A percentile compares a stretch with the other conserved stretches of the same genome.
These are phyloP conservation scores for Botrylloides violaceus DNA, from an alignment of 23 tunicate genomes.

Conservation along the genomic window DNA sequence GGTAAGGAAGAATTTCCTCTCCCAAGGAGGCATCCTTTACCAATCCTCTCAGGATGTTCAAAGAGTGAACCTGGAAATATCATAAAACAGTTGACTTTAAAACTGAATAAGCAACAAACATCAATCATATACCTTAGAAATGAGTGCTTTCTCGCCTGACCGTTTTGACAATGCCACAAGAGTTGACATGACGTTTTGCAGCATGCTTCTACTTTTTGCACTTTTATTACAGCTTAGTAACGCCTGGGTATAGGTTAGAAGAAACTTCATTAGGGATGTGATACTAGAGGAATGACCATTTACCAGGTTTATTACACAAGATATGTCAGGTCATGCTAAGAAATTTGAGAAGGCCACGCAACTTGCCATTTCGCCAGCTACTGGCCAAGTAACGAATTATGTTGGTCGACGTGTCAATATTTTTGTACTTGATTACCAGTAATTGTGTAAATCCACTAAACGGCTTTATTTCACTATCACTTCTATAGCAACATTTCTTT, in stretches of 20 bases:
- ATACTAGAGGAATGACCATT: too few species aligned
- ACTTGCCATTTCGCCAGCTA: too few species aligned
- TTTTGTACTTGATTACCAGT: too few species aligned
- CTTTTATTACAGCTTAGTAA: conserved; percentile 52
- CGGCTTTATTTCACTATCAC: too few species aligned
- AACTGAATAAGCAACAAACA: conserved; percentile 14
- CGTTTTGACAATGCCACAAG: conserved; percentile 25
- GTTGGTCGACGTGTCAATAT: too few species aligned
- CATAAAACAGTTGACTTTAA: background rate
- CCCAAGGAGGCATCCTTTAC: conserved; percentile 70
- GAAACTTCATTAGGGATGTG: too few species aligned
- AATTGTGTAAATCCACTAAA: too few species aligned
- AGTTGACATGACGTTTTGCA: conserved; percentile 45
- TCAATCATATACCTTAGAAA: conserved; percentile 20
- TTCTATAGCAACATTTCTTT: too few species aligned
- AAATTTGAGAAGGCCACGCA: too few species aligned
- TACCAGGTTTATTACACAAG: too few species aligned
- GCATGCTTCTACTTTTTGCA: conserved; percentile 15
- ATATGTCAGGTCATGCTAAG: too few species aligned
- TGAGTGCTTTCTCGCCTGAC: background rate
- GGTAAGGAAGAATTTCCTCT: conserved; percentile 53
- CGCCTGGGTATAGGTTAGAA: conserved; percentile 51
- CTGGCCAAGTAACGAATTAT: too few species aligned
- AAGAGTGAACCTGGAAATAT: conserved; percentile 55
- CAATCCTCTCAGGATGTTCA: conserved; percentile 53